Conservation (phyloP, 1,140 invertebrate species). For the Oedothorax gibbosus region DNA sequence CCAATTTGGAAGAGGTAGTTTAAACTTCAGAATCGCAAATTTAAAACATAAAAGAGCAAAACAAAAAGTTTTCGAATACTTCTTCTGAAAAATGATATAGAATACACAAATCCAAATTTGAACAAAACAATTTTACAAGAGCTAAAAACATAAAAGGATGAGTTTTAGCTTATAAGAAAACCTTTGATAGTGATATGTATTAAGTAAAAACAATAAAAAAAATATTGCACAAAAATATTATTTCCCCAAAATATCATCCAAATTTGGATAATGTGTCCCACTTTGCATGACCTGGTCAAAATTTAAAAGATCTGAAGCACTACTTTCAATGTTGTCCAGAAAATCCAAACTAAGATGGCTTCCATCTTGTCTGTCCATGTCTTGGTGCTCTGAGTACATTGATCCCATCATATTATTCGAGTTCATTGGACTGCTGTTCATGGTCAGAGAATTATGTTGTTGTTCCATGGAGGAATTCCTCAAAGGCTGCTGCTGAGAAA, state of each 20-base stretch:
- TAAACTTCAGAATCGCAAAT: too few species aligned
- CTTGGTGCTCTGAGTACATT: slow-evolving; percentile 27
- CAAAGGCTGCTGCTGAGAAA: not conserved
- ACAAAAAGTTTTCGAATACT: not conserved
- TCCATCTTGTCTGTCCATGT: slow-evolving; percentile 38
- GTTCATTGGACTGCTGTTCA: slow-evolving; percentile 22
- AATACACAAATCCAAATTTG: not conserved
- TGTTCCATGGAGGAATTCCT: slow-evolving; percentile 9
- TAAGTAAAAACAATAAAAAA: not conserved
- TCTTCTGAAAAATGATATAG: not conserved
- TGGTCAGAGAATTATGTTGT: not conserved
- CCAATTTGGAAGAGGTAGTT: too few species aligned
- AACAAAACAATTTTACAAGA: not conserved
- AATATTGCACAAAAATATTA: slow-evolving; percentile 29
- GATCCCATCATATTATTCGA: slow-evolving; percentile 5
- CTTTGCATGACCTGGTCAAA: slow-evolving; percentile 56
- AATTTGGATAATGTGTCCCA: slow-evolving; percentile 31
- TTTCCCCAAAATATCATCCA: slow-evolving; percentile 51
- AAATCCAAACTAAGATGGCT: slow-evolving; percentile 58
- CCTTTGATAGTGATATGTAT: not conserved
- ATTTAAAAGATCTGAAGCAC: slow-evolving; percentile 58
- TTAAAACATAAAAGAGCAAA: not conserved
- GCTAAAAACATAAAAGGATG: not conserved
- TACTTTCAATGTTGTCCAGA: slow-evolving; percentile 59
- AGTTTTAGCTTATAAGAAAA: not conserved